These are phyloP conservation scores for Stenopsyche tienmushanensis DNA, from an alignment of 1,140 invertebrate species.

Conservation along the genomic window DNA sequence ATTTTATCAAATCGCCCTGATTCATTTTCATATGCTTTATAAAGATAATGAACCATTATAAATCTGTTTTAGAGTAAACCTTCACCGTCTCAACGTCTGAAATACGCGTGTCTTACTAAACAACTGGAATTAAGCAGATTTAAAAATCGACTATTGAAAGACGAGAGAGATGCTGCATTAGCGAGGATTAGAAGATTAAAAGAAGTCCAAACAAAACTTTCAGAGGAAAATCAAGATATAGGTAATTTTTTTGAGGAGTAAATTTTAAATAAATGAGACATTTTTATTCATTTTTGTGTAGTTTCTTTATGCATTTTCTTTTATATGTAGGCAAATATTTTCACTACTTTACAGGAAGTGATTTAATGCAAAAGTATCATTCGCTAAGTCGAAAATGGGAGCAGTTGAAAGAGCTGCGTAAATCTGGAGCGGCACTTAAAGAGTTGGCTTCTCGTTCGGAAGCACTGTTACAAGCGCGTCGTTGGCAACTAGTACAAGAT, in stretches of 20 bases:
- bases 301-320: neutral
- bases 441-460: slow-evolving; percentile 47
- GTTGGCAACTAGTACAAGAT: slow-evolving; percentile 45
- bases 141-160: slow-evolving; percentile 52
- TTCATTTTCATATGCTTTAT: slow-evolving; percentile 8
- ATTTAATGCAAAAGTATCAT: slow-evolving; percentile 53
- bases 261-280: slow-evolving; percentile 1
- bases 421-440: slow-evolving; percentile 46
- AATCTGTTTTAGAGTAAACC: slow-evolving; percentile 48
- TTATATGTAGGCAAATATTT: neutral
- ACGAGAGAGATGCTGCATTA: slow-evolving; percentile 52
- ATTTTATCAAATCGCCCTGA: neutral
- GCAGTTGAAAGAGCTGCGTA: slow-evolving; percentile 44
- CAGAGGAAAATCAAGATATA: slow-evolving; percentile 54
- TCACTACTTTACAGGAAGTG: slow-evolving; percentile 45
- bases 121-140: slow-evolving; percentile 53
- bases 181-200: slow-evolving; percentile 51
- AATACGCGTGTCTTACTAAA: slow-evolving; percentile 51
- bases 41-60: neutral
- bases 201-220: slow-evolving; percentile 48
- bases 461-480: slow-evolving; percentile 42
- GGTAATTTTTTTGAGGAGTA: slow-evolving; percentile 45
- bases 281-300: neutral
- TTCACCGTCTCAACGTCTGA: slow-evolving; percentile 53
- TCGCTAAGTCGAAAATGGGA: slow-evolving; percentile 48